A percentile compares a stretch with the other conserved stretches of the same genome.
These are phyloP conservation scores for Ochotona curzoniae DNA, from an alignment of 2,113 vertebrate genomes.

Conservation along the genomic window DNA sequence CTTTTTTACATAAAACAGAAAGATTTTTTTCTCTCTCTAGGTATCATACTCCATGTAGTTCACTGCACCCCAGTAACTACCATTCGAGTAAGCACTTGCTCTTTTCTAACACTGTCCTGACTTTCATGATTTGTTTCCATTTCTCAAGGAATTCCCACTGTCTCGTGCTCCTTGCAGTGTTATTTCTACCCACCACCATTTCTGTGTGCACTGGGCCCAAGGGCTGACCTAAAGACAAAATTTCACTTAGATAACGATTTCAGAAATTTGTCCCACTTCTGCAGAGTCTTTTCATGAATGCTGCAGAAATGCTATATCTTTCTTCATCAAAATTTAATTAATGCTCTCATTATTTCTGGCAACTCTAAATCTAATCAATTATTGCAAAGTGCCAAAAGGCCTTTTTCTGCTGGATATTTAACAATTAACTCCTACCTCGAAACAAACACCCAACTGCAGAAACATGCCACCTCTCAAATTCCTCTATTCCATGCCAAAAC, in stretches of 20 bases:
- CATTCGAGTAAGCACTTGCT: background rate
- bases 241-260: conserved; percentile 21
- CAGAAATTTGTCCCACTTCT: background rate
- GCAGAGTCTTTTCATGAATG: background rate
- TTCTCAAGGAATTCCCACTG: background rate
- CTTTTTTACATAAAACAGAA: background rate
- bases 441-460: background rate
- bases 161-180: background rate
- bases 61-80: background rate
- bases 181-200: background rate
- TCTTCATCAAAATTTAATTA: conserved; percentile 30
- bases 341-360: conserved; percentile 3
- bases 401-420: conserved; percentile 1
- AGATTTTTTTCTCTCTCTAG: background rate
- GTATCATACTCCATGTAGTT: background rate
- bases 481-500: background rate
- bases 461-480: background rate
- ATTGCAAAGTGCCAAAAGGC: background rate
- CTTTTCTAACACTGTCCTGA: background rate
- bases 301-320: background rate
- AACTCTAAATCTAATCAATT: conserved; percentile 42
- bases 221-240: background rate
- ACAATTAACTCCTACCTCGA: conserved; percentile 42
- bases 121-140: background rate
- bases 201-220: background rate